A percentile compares a stretch with the other conserved stretches of the same genome.
Conservation (phyloP, 2,113 vertebrate species). For the Peromyscus maniculatus region DNA sequence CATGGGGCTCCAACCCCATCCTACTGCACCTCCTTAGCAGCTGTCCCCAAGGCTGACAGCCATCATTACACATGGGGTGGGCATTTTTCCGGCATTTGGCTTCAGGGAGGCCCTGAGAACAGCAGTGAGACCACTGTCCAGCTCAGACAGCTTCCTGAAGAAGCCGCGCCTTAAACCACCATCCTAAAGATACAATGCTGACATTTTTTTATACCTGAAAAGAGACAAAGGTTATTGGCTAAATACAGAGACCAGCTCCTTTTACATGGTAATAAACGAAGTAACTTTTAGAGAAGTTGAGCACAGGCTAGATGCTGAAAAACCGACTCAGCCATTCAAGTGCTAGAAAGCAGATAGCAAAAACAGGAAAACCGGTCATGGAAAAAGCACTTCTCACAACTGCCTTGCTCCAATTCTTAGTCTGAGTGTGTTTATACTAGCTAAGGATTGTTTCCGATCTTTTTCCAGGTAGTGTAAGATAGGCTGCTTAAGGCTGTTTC, state of each 20-base stretch:
- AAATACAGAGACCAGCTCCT: constrained; percentile 79
- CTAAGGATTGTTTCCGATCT: not conserved
- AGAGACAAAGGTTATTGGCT: constrained; percentile 25
- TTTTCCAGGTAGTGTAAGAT: not conserved
- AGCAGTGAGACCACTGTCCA: not conserved
- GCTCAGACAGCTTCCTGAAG: not conserved
- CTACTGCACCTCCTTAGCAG: not conserved
- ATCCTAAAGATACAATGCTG: constrained; percentile 12
- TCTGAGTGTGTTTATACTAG: not conserved
- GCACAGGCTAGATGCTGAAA: not conserved
- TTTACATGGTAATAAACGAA: not conserved
- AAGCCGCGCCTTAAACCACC: not conserved
- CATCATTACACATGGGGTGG: rapidly evolving
- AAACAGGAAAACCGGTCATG: not conserved
- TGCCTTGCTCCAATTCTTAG: not conserved
- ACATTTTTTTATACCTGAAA: constrained; percentile 45
- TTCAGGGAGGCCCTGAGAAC: not conserved
- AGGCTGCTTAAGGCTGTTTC: not conserved
- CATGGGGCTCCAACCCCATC: not conserved
- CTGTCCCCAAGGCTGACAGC: not conserved
- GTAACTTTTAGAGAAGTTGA: not conserved
- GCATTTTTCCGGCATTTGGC: not conserved
- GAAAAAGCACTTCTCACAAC: not conserved
- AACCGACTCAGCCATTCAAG: not conserved
- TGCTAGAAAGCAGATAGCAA: not conserved